A percentile compares a stretch with the other conserved stretches of the same genome.
Conservation (phyloP, 2,888 invertebrate genomes). For the Caprella mutica region DNA sequence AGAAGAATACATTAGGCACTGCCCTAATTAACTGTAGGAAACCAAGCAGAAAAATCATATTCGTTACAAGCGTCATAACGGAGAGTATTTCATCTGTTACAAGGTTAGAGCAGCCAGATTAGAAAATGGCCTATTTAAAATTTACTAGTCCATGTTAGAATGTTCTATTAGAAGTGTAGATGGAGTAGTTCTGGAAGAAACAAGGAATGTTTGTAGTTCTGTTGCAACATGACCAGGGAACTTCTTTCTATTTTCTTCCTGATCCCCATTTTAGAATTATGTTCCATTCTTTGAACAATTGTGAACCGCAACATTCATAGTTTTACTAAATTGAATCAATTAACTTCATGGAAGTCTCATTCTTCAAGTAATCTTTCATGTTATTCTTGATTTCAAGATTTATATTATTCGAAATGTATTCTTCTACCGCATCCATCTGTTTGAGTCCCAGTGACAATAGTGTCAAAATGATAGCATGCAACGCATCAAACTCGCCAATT, state of each 20-base stretch:
- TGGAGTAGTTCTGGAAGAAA: neutral
- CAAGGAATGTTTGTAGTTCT: neutral
- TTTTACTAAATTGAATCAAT: neutral
- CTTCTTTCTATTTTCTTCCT: neutral
- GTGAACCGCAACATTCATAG: neutral
- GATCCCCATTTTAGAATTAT: neutral
- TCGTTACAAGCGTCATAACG: neutral
- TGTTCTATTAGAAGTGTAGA: too few species aligned
- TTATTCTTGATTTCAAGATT: neutral
- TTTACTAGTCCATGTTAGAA: too few species aligned
- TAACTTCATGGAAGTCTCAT: neutral
- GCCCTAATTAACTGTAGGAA: neutral
- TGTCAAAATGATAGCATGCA: neutral
- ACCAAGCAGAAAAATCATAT: neutral
- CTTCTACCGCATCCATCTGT: neutral
- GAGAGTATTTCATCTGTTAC: neutral
- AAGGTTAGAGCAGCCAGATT: neutral
- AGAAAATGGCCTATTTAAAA: neutral
- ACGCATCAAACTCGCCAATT: neutral
- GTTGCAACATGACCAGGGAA: constrained; percentile 1
- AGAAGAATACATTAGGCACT: neutral
- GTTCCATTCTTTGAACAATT: neutral
- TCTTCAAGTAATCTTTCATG: constrained; percentile 1
- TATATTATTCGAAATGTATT: neutral
- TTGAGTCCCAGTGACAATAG: neutral